A percentile compares a stretch with the other conserved stretches of the same genome.
Conservation (phyloP, 2,113 vertebrate species). For the Onychostoma macrolepis region DNA sequence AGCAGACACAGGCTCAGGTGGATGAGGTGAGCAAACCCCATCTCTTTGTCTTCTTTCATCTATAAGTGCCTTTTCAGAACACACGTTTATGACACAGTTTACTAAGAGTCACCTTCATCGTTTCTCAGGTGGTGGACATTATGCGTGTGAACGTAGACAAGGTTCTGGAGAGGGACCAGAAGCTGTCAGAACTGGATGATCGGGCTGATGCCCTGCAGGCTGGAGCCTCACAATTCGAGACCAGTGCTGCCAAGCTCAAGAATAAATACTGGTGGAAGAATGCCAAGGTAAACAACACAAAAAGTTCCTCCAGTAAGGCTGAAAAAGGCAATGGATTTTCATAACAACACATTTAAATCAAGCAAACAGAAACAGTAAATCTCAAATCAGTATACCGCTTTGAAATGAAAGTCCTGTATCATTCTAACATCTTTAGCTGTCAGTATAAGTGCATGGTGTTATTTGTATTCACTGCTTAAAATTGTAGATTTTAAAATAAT, state of each 20-base stretch:
- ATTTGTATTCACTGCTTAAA: not conserved
- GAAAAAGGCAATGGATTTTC: not conserved
- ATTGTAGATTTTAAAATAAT: not conserved
- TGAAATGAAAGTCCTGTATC: not conserved
- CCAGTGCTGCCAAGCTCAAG: slow-evolving; percentile 92
- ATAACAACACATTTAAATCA: not conserved
- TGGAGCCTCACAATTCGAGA: slow-evolving; percentile 95
- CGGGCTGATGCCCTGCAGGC: slow-evolving; percentile 82
- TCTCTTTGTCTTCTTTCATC: not conserved
- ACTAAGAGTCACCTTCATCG: slow-evolving; percentile 19
- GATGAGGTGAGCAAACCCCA: slow-evolving; percentile 80
- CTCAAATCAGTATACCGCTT: not conserved
- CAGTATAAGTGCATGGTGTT: not conserved
- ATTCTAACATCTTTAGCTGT: not conserved
- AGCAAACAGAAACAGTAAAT: not conserved
- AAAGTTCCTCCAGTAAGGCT: not conserved
- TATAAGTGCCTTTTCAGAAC: not conserved
- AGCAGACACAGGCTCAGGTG: slow-evolving; percentile 91
- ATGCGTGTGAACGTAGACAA: slow-evolving; percentile 99
- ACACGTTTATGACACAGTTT: not conserved
- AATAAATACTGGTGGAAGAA: slow-evolving; percentile 98
- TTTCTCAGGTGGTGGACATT: slow-evolving; percentile 90
- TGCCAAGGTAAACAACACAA: slow-evolving; percentile 82
- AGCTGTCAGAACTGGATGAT: slow-evolving; percentile 89
- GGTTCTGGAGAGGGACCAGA: slow-evolving; percentile 96